Conservation (phyloP, 2,113 vertebrate species). For the Xerus inauris region DNA sequence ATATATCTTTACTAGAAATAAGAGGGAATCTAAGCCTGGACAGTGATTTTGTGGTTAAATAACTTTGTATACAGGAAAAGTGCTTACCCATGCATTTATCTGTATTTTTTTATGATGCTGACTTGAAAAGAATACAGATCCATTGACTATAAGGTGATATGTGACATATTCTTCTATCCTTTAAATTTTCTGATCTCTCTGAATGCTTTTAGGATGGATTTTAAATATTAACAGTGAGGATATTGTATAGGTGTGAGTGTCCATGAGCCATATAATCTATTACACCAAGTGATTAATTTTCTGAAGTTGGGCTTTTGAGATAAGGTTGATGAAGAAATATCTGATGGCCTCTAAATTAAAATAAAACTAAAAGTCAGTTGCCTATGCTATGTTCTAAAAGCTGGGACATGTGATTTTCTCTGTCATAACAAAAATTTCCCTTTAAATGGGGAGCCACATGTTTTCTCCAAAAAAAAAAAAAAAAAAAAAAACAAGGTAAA, state of each 20-base stretch:
- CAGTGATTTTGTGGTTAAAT: background rate
- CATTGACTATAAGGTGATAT: background rate
- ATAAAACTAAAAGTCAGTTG: background rate
- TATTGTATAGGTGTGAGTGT: background rate
- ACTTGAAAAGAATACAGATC: background rate
- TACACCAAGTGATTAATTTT: background rate
- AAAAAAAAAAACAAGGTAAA: rapidly evolving
- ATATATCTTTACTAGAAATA: background rate
- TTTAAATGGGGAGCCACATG: background rate
- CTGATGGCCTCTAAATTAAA: background rate
- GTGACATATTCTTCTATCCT: background rate
- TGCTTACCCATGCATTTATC: background rate
- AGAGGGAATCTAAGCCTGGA: background rate
- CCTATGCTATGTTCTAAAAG: background rate
- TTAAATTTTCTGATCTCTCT: background rate
- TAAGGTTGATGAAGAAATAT: background rate
- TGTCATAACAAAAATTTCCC: background rate
- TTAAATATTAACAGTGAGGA: background rate
- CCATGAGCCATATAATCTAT: rapidly evolving
- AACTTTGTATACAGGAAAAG: background rate
- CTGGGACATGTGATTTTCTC: background rate
- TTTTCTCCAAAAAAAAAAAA: background rate
- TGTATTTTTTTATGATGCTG: background rate
- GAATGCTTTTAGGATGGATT: background rate
- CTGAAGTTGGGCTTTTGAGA: background rate